Percentiles rank a stretch among this genome's conserved stretches.
These are phyloP conservation scores for Drosophila erecta DNA, from an alignment of 1,140 invertebrate genomes.

Conservation along the genomic window DNA sequence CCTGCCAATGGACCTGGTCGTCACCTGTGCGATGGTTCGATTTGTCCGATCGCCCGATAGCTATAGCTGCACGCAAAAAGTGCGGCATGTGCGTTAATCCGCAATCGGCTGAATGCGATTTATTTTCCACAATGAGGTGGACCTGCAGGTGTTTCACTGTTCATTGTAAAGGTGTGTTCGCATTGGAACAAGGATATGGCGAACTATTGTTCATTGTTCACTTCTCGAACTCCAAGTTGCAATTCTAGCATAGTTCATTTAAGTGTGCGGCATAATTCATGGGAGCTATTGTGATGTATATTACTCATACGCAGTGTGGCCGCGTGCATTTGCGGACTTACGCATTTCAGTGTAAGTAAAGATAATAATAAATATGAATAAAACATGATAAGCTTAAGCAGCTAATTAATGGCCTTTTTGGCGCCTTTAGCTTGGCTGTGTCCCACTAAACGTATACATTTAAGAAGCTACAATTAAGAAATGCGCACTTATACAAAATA, in stretches of 20 bases:
- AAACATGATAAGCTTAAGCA: too few relatives aligned
- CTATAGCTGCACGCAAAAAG: conserved; percentile 63
- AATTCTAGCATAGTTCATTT: background rate
- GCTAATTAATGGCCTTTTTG: too few relatives aligned
- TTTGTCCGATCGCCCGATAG: conserved; percentile 55
- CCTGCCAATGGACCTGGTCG: conserved; percentile 70
- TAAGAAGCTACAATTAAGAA: too few relatives aligned
- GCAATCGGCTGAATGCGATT: conserved; percentile 26
- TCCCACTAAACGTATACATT: too few relatives aligned
- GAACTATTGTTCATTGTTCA: too few relatives aligned
- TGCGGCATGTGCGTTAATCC: conserved; percentile 59
- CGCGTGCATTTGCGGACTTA: too few relatives aligned
- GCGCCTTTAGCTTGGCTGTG: too few relatives aligned
- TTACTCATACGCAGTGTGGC: conserved; percentile 25
- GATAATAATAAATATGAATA: too few relatives aligned
- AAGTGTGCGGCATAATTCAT: too few relatives aligned
- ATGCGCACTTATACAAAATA: too few relatives aligned
- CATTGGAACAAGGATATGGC: background rate
- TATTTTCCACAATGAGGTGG: conserved; percentile 27
- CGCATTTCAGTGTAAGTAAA: too few relatives aligned
- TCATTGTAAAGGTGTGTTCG: background rate
- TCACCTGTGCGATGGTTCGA: conserved; percentile 60
- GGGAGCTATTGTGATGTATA: background rate
- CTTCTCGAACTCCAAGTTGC: too few relatives aligned
- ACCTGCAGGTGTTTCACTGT: background rate